Conservation (phyloP, 2,888 invertebrate species). For the Falcaria lacertinaria region DNA sequence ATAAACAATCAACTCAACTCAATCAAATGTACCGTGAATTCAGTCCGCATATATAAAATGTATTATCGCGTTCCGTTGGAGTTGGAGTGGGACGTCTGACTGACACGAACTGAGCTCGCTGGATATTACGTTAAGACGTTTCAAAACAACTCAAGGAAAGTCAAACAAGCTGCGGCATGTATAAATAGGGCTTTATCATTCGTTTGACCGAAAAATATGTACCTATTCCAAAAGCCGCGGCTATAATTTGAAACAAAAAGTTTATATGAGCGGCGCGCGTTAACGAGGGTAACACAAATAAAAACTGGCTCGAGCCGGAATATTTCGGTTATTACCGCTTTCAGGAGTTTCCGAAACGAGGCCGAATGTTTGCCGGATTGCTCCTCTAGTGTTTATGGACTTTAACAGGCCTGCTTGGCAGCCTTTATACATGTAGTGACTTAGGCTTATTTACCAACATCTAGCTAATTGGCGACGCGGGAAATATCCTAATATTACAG, state of each 20-base stretch:
- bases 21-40: no score
- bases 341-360: conserved; percentile 8
- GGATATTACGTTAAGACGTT: not conserved
- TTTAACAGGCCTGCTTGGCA: not conserved
- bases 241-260: not conserved
- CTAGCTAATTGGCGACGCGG: not conserved
- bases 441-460: not conserved
- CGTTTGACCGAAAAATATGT: not conserved
- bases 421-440: not conserved
- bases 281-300: conserved; percentile 11
- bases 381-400: conserved; percentile 3
- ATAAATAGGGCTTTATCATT: not conserved
- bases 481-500: not conserved
- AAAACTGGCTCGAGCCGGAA: conserved; percentile 24
- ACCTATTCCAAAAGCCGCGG: not conserved
- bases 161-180: not conserved
- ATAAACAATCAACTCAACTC: no score
- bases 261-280: conserved; percentile 4
- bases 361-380: conserved; percentile 6
- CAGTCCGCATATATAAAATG: no score
- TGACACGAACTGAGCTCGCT: no score
- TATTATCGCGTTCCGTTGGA: no score
- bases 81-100: no score
- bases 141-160: not conserved
- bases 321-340: conserved; percentile 20